Evolutionary conservation across 2,888 invertebrate species (phyloP).

Genomic region (Isotomurus palustris): DNA sequence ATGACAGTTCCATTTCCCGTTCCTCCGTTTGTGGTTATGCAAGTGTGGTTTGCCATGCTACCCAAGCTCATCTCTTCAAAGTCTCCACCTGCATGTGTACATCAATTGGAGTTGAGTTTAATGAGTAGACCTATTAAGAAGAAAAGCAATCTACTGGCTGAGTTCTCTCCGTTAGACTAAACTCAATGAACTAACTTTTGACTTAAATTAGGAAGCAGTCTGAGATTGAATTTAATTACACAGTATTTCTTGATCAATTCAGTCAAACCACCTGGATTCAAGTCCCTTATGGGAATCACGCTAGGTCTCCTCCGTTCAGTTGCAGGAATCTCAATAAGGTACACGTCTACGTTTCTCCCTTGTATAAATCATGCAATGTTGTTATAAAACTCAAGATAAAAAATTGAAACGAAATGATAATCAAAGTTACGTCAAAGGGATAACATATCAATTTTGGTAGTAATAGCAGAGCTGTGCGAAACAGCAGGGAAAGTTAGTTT

Average conservation of each 20-base stretch:
- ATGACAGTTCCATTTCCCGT: slow-evolving; percentile 31
- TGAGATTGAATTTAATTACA: no score
- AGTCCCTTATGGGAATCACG: background rate
- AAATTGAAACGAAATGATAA: no score
- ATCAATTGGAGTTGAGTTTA: no score
- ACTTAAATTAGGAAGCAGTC: slow-evolving; percentile 10
- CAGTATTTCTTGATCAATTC: slow-evolving; percentile 24
- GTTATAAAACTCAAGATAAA: no score
- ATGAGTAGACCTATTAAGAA: no score
- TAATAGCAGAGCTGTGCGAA: no score
- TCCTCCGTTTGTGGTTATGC: slow-evolving; percentile 30
- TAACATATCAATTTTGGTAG: no score
- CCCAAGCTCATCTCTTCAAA: slow-evolving; percentile 46
- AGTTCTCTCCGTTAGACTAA: no score
- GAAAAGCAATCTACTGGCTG: no score
- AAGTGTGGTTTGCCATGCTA: slow-evolving; percentile 44
- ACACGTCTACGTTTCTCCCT: slow-evolving; percentile 22
- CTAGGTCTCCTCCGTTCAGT: background rate
- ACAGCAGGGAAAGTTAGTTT: background rate
- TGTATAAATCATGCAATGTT: no score
- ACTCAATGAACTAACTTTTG: slow-evolving; percentile 7
- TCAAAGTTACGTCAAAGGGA: no score
- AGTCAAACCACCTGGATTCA: background rate
- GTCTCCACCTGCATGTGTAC: slow-evolving; percentile 44
- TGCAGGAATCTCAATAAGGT: slow-evolving; percentile 29